These are phyloP conservation scores for Ophioderma brevispina DNA, from an alignment of 35 echinoderm and acorn worm genomes.

Conservation along the genomic window DNA sequence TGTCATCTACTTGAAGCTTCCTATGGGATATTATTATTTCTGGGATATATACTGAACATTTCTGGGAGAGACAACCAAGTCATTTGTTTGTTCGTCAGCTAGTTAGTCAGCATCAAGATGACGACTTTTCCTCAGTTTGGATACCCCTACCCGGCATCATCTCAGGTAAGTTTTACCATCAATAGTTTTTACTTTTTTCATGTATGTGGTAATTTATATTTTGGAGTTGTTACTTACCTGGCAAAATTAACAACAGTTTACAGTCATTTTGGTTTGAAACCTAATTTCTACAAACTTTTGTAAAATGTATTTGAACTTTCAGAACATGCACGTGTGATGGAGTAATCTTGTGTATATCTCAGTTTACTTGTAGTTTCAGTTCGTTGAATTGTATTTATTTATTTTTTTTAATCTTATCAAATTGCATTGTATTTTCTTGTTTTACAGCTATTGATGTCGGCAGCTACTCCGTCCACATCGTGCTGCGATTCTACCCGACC, in stretches of 20 bases:
- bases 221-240: not conserved
- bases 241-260: not conserved
- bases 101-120: constrained; percentile 32
- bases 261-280: not conserved
- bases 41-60: not conserved
- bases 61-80: not conserved
- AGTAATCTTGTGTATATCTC: no score
- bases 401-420: no score
- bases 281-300: not conserved
- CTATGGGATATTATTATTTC: not conserved
- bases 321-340: no score
- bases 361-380: no score
- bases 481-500: constrained; percentile 69
- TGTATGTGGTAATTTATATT: no score
- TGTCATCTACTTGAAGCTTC: not conserved
- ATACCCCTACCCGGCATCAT: constrained; percentile 72
- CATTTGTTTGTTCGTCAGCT: not conserved
- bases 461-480: constrained; percentile 53
- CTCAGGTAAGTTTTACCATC: constrained; percentile 57
- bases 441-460: constrained; percentile 71
- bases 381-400: no score
- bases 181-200: not conserved
- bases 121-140: constrained; percentile 64
- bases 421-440: not conserved
- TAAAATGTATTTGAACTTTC: not conserved